Percentiles rank a stretch among this genome's conserved stretches.
Conservation (phyloP, 2,888 invertebrate species). For the Chesias legatella region DNA sequence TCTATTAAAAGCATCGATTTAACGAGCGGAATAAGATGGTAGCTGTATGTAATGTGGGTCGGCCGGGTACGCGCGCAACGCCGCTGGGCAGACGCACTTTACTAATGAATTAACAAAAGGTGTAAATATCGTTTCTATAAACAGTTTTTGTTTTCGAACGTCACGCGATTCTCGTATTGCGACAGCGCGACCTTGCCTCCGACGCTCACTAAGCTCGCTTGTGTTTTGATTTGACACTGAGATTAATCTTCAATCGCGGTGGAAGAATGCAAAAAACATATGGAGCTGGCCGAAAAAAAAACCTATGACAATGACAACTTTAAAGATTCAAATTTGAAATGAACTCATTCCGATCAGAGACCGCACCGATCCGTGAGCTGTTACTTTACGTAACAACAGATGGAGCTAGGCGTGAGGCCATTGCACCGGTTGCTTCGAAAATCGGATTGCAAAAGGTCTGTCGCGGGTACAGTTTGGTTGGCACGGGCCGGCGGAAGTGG, state of each 20-base stretch:
- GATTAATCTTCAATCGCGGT: constrained; percentile 13
- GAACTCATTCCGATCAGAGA: constrained; percentile 29
- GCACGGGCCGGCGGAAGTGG: constrained; percentile 58
- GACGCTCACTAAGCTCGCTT: constrained; percentile 22
- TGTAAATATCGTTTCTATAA: constrained; percentile 42
- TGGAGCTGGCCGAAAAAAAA: too few relatives aligned
- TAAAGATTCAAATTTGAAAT: constrained; percentile 17
- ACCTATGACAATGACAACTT: too few relatives aligned
- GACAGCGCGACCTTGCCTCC: constrained; percentile 31
- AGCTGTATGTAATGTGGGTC: constrained; percentile 56
- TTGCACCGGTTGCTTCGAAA: constrained; percentile 58
- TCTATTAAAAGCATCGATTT: constrained; percentile 73
- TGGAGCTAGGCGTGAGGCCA: constrained; percentile 38
- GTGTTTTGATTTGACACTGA: constrained; percentile 19
- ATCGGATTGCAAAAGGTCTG: constrained; percentile 55
- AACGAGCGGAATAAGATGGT: constrained; percentile 66
- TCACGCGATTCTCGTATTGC: constrained; percentile 8
- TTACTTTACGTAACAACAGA: constrained; percentile 46
- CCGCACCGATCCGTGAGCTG: constrained; percentile 35
- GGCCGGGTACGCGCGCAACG: constrained; percentile 37
- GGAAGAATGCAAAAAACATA: background rate
- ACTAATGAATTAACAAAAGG: constrained; percentile 50
- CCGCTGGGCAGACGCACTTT: constrained; percentile 27
- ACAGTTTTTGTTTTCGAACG: constrained; percentile 37
- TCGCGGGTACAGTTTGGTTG: constrained; percentile 31